Evolutionary conservation across 2,888 invertebrate genomes (phyloP), one percentile per base, ranked within the genome.

Genomic region (Vanessa cardui): DNA sequence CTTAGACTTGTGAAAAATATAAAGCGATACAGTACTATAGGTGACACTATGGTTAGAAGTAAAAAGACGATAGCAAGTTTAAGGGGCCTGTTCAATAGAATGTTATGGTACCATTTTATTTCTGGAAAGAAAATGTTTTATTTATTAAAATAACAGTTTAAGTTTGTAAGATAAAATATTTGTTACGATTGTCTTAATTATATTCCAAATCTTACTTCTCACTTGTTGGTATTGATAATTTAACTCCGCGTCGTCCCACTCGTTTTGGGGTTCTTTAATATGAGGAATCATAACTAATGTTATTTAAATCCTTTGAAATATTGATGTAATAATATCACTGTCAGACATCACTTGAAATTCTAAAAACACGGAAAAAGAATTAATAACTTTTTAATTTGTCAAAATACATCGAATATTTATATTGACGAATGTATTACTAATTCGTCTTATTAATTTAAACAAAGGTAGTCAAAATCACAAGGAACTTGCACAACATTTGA

Each of bases 1-100:
- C 86, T 84, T 0, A 79, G 52, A 8, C 81, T 83, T 7, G 78
- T 71, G 61, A 82, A 78, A 68, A 86, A 87, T 2, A 86, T 61
- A 50, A 77, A 89, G 21, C 80, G 81, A 74, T 90, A 93, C 26
- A 93, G 50, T 0, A 93, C 71, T 1, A 86, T 6, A 1, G 93
- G 93, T 0, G 79, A 74, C 2, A 83, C 56, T 12, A 91, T 69
- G 6, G 86, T 77, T 2, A 76, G 62, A 60, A 90, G 7, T 31
- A 85, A 1, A 15, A 89, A 58, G 0, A 73, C 75, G 6, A 84
- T 0, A 0, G 79, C 61, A 0, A 91, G 79, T 74, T 87, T 89
- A 1, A 87, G 68, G 1, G 90, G 85, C 64, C 84, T 79, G 76
- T 90, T 92, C 2, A 92, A 76, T 7, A 93, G 74, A 2, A 93